Conservation (phyloP, 2,797 vertebrate genomes). For the Phalloptychus januarius region DNA sequence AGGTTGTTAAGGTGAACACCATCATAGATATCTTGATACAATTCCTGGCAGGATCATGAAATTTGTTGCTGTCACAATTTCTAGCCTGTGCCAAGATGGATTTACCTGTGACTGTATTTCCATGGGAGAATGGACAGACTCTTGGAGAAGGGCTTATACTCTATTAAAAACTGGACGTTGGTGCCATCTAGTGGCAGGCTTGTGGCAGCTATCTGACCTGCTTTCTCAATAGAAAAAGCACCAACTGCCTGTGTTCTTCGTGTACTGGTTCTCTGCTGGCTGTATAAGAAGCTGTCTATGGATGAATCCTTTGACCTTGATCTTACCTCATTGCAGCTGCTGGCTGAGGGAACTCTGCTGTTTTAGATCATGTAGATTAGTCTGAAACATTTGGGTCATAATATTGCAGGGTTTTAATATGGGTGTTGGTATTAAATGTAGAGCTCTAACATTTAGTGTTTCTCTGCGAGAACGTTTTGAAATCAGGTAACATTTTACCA, state of each 20-base stretch:
- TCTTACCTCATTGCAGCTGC: background rate
- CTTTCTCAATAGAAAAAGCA: background rate
- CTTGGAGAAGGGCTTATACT: background rate
- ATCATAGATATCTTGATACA: background rate
- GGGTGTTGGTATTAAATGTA: too few species aligned
- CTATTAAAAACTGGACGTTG: background rate
- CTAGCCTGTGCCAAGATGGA: background rate
- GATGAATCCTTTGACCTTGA: background rate
- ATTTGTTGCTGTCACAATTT: too few species aligned
- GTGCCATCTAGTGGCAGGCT: background rate
- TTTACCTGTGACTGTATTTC: background rate
- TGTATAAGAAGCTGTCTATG: too few species aligned
- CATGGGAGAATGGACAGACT: background rate
- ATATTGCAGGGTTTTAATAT: too few species aligned
- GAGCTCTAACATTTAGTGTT: too few species aligned
- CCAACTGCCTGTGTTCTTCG: background rate
- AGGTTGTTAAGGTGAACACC: background rate
- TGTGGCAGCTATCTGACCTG: background rate
- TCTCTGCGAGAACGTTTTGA: too few species aligned
- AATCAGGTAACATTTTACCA: too few species aligned
- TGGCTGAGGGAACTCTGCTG: background rate
- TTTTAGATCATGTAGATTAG: too few species aligned
- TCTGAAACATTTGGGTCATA: too few species aligned
- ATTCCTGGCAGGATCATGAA: too few species aligned
- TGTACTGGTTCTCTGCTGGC: background rate